Conservation (phyloP, 2,797 vertebrate genomes). For the Poliocrania exsul region DNA sequence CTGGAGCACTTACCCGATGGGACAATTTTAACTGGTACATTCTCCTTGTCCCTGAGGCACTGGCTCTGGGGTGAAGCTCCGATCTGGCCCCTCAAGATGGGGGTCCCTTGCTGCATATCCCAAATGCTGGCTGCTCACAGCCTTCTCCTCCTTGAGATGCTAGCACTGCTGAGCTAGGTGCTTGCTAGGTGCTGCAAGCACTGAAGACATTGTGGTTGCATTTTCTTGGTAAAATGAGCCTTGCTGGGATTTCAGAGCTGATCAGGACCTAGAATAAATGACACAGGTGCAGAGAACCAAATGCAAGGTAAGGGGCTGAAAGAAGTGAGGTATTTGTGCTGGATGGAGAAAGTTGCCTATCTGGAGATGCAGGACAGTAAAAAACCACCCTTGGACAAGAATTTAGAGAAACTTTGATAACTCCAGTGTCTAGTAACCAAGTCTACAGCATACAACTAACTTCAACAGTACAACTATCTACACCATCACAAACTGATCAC, state of each 20-base stretch:
- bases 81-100: not conserved
- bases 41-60: conserved; percentile 3
- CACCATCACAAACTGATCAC: not conserved
- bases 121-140: not conserved
- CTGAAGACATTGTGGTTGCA: not conserved
- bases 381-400: not conserved
- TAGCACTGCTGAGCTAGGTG: not conserved
- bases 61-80: fast-evolving
- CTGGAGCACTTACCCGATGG: conserved; percentile 34
- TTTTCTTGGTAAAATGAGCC: not conserved
- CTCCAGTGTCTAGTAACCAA: not conserved
- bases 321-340: not conserved
- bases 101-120: not conserved
- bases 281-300: conserved; percentile 50
- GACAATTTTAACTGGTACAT: not conserved
- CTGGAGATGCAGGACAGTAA: not conserved
- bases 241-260: conserved; percentile 18
- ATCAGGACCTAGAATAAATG: conserved; percentile 56
- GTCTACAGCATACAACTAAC: not conserved
- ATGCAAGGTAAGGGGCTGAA: not conserved
- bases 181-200: not conserved
- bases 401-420: not conserved
- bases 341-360: not conserved
- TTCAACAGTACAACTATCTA: not conserved
- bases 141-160: not conserved